Percentiles rank a stretch among this genome's conserved stretches.
These are phyloP conservation scores for Mustelus asterias DNA, from an alignment of 2,113 vertebrate genomes.

Conservation along the genomic window DNA sequence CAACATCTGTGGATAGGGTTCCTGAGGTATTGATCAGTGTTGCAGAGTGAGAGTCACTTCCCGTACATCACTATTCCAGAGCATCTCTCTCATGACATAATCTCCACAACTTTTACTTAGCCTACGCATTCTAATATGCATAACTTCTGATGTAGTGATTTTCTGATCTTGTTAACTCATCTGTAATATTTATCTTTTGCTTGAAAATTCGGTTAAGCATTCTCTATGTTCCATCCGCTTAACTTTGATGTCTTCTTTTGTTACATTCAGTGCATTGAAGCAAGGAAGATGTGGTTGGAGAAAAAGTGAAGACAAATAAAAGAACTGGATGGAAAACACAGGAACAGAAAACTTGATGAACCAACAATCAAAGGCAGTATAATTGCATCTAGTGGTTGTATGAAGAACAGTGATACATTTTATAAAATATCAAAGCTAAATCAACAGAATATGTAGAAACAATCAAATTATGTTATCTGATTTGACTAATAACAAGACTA, in stretches of 20 bases:
- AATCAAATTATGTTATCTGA: not conserved
- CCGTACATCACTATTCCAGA: not conserved
- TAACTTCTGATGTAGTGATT: not conserved
- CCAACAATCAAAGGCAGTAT: not conserved
- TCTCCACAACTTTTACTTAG: not conserved
- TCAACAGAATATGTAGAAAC: not conserved
- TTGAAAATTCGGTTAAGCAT: not conserved
- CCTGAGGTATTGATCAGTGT: not conserved
- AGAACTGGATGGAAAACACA: not conserved
- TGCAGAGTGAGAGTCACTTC: not conserved
- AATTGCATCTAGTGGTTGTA: not conserved
- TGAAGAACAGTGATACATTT: not conserved
- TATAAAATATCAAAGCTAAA: not conserved
- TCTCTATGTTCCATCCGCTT: not conserved
- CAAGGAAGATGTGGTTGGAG: not conserved
- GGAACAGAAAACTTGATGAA: not conserved
- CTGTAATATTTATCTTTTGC: not conserved
- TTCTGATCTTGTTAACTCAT: not conserved
- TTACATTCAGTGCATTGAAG: not conserved
- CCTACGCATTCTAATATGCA: not conserved
- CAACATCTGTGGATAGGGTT: slow-evolving; percentile 2
- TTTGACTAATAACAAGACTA: not conserved
- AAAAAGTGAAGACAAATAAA: not conserved
- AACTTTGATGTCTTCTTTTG: not conserved
- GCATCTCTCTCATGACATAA: not conserved